phyloP scores from a whole-genome alignment of 2,888 invertebrate species.

The Sminthurides aquaticus region DNA sequence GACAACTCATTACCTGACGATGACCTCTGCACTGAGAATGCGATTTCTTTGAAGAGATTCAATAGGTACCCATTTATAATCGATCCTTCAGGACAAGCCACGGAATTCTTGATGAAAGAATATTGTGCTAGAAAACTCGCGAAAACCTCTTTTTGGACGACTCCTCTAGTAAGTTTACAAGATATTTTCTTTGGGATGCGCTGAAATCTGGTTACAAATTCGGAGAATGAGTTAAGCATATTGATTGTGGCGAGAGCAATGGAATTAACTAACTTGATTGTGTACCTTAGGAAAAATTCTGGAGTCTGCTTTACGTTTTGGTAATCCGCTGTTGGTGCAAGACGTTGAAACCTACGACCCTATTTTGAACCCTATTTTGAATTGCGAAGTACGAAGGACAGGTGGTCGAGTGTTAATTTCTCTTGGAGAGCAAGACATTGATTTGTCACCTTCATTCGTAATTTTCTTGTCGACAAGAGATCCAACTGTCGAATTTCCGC shows the following conservation, averaged over 20 bases:
- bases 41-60: slow-evolving; percentile 91
- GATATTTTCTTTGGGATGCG: too few species aligned
- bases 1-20: slow-evolving; percentile 94
- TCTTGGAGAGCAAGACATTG: slow-evolving; percentile 98
- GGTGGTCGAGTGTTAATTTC: slow-evolving; percentile 97
- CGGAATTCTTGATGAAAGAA: slow-evolving; percentile 96
- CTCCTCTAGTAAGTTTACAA: slow-evolving; percentile 80
- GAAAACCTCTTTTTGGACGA: slow-evolving; percentile 96
- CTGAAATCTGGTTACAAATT: too few species aligned
- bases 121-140: slow-evolving; percentile 94
- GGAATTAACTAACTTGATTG: too few species aligned
- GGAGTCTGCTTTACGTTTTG: slow-evolving; percentile 95
- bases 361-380: slow-evolving; percentile 94
- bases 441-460: slow-evolving; percentile 96
- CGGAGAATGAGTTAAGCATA: too few species aligned
- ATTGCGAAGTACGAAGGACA: slow-evolving; percentile 87
- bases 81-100: slow-evolving; percentile 98
- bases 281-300: slow-evolving; percentile 64
- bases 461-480: slow-evolving; percentile 97
- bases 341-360: slow-evolving; percentile 99
- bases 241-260: too few species aligned
- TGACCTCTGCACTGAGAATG: slow-evolving; percentile 98
- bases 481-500: slow-evolving; percentile 95
- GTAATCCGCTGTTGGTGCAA: slow-evolving; percentile 91
- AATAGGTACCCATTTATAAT: slow-evolving; percentile 98